These are phyloP conservation scores for Aplysina aerophoba DNA, from an alignment of 37 sponge, comb jelly and placozoan genomes.

Conservation along the genomic window DNA sequence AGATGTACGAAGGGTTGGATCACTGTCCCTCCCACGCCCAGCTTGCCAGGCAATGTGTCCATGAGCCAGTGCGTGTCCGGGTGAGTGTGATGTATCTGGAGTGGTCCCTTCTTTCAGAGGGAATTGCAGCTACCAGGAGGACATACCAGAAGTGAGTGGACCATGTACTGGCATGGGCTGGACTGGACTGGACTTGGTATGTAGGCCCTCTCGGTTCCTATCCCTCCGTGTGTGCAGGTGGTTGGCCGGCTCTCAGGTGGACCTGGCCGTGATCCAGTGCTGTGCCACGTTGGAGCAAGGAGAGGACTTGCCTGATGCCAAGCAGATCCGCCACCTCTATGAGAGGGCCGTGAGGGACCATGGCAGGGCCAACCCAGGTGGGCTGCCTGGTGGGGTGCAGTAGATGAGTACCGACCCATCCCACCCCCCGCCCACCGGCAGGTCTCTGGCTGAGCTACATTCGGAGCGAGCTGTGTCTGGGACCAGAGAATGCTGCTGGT, in stretches of 20 bases:
- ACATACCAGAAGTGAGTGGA: not conserved
- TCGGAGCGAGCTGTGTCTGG: not conserved
- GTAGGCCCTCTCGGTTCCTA: not conserved
- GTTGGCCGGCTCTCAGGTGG: not conserved
- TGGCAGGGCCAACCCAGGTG: not conserved
- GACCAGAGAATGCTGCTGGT: not conserved
- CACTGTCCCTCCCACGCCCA: not conserved
- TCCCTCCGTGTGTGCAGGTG: not conserved
- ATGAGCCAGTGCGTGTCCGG: not conserved
- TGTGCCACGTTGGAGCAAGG: not conserved
- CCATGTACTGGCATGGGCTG: not conserved
- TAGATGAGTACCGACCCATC: not conserved
- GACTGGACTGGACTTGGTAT: not conserved
- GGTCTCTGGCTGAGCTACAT: constrained; percentile 2
- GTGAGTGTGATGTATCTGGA: constrained; percentile 3
- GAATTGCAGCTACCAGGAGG: not conserved
- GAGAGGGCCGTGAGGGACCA: not conserved
- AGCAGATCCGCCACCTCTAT: not conserved
- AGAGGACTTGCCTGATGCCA: not conserved
- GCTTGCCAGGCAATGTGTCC: not conserved
- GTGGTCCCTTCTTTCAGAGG: constrained; percentile 11
- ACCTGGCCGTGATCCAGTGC: not conserved
- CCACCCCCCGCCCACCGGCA: not conserved
- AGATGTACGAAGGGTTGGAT: not conserved
- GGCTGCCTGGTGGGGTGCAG: not conserved